Conservation (phyloP, 2,888 invertebrate species). For the Dyspetes luteomarginatus region DNA sequence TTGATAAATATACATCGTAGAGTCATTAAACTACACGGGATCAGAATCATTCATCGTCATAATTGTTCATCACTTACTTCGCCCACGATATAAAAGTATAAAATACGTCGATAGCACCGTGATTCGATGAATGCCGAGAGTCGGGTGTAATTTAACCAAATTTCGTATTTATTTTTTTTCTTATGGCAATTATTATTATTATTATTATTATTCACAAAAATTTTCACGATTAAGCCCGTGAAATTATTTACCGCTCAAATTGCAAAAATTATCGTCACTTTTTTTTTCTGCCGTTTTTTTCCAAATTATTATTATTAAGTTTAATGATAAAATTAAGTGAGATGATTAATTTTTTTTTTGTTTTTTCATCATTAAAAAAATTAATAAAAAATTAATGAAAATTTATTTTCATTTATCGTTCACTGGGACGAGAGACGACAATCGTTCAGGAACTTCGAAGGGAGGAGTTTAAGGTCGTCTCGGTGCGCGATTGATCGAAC, state of each 20-base stretch:
- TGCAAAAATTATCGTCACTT: neutral
- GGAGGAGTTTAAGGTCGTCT: conserved; percentile 54
- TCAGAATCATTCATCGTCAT: conserved; percentile 74
- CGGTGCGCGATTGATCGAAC: conserved; percentile 59
- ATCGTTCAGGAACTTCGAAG: too few species aligned
- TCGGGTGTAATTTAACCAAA: conserved; percentile 49
- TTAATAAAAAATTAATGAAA: conserved; percentile 11
- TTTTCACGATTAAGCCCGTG: neutral
- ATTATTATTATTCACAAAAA: neutral
- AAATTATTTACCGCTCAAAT: neutral
- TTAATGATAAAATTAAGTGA: too few species aligned
- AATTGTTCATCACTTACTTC: conserved; percentile 66
- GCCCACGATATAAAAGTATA: conserved; percentile 82
- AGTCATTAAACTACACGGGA: conserved; percentile 68
- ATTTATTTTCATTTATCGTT: conserved; percentile 37
- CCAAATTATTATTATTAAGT: neutral
- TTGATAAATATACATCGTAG: conserved; percentile 77
- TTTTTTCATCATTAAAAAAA: neutral
- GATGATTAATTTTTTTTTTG: neutral
- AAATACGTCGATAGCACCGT: conserved; percentile 75
- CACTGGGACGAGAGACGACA: conserved; percentile 34
- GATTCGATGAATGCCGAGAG: conserved; percentile 53
- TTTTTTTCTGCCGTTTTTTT: neutral
- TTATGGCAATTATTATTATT: conserved; percentile 11
- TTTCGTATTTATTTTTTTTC: conserved; percentile 1